phyloP scores from a whole-genome alignment of 2,113 vertebrate genomes.

The Brachionichthys hirsutus region DNA sequence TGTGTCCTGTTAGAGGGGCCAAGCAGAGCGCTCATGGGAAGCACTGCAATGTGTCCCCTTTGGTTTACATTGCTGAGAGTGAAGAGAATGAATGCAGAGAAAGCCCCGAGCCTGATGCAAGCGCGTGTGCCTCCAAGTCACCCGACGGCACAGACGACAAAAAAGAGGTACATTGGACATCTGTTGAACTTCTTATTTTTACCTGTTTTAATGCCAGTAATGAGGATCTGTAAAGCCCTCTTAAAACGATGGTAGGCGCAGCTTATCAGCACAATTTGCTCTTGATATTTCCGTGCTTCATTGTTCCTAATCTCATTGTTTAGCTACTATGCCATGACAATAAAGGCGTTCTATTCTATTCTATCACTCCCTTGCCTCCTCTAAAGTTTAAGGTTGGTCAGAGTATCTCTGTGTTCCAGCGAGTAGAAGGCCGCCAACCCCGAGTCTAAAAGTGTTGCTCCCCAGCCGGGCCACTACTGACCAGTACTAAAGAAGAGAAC shows the following conservation, averaged over 20 bases:
- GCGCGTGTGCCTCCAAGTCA: constrained; percentile 18
- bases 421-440: constrained; percentile 61
- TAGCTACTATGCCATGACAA: too few species aligned
- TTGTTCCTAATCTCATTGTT: too few species aligned
- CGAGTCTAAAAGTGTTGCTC: constrained; percentile 74
- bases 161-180: constrained; percentile 47
- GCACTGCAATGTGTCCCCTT: constrained; percentile 30
- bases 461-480: constrained; percentile 64
- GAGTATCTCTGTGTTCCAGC: constrained; percentile 49
- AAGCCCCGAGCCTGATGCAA: constrained; percentile 37
- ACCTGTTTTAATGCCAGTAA: too few species aligned
- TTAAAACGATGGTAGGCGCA: background rate
- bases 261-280: background rate
- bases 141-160: constrained; percentile 33
- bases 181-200: constrained; percentile 1
- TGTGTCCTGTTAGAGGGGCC: constrained; percentile 65
- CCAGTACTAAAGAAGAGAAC: constrained; percentile 58
- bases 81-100: constrained; percentile 67
- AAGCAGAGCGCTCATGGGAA: constrained; percentile 59
- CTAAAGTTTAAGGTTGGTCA: constrained; percentile 46
- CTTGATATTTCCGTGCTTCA: constrained; percentile 4
- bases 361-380: constrained; percentile 7
- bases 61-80: constrained; percentile 76
- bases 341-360: too few species aligned
- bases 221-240: background rate